phyloP scores from a whole-genome alignment of 2,797 vertebrate species.

The Semaprochilodus insignis region DNA sequence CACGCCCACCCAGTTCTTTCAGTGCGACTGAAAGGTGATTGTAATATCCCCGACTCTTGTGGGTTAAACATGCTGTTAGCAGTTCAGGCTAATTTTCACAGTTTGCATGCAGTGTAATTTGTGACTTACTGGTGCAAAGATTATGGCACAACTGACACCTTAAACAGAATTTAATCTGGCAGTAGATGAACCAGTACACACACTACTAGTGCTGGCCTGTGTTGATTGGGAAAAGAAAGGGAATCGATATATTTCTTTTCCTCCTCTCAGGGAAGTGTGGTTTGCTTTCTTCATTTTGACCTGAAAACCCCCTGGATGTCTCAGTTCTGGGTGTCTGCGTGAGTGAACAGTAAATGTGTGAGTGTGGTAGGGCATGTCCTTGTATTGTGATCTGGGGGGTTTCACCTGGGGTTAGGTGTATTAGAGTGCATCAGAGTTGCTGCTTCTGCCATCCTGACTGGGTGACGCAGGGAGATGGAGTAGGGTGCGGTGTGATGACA shows the following conservation, averaged over 20 bases:
- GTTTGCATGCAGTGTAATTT: no score
- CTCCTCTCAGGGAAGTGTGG: background rate
- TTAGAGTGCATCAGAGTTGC: slow-evolving; percentile 22
- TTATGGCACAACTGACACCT: no score
- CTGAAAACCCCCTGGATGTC: background rate
- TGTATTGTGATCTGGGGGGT: background rate
- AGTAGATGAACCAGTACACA: no score
- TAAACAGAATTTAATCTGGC: no score
- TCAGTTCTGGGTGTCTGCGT: background rate
- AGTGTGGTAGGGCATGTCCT: slow-evolving; percentile 17
- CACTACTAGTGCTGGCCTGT: background rate
- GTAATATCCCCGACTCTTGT: no score
- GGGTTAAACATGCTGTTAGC: no score
- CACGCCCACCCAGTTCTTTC: no score
- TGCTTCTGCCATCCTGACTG: slow-evolving; percentile 24
- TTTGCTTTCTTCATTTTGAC: background rate
- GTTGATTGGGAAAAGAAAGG: no score
- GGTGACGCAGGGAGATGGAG: slow-evolving; percentile 25
- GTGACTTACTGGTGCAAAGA: no score
- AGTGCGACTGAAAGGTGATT: no score
- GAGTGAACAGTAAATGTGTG: background rate
- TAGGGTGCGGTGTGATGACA: slow-evolving; percentile 18
- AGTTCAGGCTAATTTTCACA: no score
- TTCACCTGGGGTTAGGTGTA: background rate
- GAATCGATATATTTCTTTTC: background rate